These are phyloP conservation scores for Siniperca chuatsi DNA, from an alignment of 2,113 vertebrate species.

Conservation along the genomic window DNA sequence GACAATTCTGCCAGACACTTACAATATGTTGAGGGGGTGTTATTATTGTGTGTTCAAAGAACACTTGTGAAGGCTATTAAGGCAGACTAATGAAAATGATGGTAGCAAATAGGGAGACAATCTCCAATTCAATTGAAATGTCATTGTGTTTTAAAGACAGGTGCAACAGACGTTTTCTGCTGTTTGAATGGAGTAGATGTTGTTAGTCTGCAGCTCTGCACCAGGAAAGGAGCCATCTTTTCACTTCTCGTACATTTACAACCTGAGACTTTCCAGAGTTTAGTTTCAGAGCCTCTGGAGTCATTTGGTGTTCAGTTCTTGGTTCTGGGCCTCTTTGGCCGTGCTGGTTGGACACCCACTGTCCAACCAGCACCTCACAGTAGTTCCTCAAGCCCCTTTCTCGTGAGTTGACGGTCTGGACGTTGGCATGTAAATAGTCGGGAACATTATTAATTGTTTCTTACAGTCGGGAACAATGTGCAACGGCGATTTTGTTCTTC, in stretches of 20 bases:
- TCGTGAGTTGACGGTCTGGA: too few relatives aligned
- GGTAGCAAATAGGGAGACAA: slow-evolving; percentile 74
- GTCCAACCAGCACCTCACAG: background rate
- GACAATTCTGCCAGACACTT: slow-evolving; percentile 79
- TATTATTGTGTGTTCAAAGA: slow-evolving; percentile 76
- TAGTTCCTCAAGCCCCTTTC: too few relatives aligned
- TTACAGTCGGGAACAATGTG: too few relatives aligned
- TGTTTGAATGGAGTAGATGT: slow-evolving; percentile 39
- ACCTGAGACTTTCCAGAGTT: background rate
- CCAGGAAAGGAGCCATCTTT: slow-evolving; percentile 1
- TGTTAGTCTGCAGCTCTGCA: slow-evolving; percentile 18
- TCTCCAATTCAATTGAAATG: slow-evolving; percentile 83
- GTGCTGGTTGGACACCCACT: background rate
- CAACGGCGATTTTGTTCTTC: too few relatives aligned
- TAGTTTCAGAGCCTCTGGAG: background rate
- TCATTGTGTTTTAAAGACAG: slow-evolving; percentile 76
- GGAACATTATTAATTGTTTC: too few relatives aligned
- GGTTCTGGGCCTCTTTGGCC: background rate
- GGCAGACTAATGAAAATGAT: slow-evolving; percentile 81
- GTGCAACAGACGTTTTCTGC: slow-evolving; percentile 61
- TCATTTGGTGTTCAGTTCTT: background rate
- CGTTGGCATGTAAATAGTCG: too few relatives aligned
- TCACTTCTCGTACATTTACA: slow-evolving; percentile 22
- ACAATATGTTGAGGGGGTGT: slow-evolving; percentile 70
- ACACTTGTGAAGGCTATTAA: slow-evolving; percentile 78